Evolutionary conservation across 2,888 invertebrate species (phyloP).

Genomic region (Melangyna quadrimaculata): DNA sequence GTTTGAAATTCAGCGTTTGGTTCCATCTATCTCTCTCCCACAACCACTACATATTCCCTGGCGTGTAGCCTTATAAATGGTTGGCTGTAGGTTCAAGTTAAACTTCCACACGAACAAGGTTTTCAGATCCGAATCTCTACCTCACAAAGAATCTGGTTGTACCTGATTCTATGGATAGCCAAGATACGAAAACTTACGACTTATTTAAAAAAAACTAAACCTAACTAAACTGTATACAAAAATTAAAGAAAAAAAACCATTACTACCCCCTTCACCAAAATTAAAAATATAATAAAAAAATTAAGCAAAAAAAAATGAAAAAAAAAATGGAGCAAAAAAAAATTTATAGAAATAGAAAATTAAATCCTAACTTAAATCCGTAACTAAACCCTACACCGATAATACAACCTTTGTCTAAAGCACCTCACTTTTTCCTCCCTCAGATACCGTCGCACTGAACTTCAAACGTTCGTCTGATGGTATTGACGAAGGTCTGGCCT

Average conservation of each 20-base stretch:
- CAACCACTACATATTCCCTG: neutral
- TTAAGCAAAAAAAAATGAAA: neutral
- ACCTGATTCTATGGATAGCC: neutral
- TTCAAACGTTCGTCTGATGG: neutral
- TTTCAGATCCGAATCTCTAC: neutral
- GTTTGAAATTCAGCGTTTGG: neutral
- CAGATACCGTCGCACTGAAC: neutral
- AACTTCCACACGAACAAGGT: neutral
- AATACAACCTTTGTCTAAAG: neutral
- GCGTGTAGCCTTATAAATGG: neutral
- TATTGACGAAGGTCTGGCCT: neutral
- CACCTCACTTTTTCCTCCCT: neutral
- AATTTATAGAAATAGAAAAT: too few relatives aligned
- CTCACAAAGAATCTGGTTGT: neutral
- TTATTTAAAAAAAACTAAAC: neutral
- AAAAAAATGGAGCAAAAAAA: too few relatives aligned
- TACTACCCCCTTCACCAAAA: neutral
- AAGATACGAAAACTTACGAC: neutral
- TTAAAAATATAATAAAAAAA: neutral
- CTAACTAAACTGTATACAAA: neutral
- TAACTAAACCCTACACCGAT: neutral
- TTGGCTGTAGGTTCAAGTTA: neutral
- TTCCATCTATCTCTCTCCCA: neutral
- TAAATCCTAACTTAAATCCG: neutral
- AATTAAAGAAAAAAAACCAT: neutral